Evolutionary conservation across 2,888 invertebrate genomes (phyloP).

Genomic region (Lapara coniferarum): DNA sequence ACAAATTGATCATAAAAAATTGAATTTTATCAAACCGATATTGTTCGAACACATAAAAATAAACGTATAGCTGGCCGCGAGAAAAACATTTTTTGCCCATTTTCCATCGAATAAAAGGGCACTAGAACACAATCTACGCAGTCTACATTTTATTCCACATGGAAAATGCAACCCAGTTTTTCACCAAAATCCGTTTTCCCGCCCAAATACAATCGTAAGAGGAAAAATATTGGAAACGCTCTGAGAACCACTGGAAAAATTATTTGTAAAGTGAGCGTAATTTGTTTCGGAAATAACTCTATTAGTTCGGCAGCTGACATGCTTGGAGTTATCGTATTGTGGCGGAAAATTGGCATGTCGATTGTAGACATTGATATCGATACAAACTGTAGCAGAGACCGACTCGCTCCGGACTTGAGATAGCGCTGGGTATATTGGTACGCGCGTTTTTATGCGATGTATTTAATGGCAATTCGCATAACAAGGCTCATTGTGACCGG

Average conservation of each 20-base stretch:
- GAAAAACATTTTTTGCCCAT: not conserved
- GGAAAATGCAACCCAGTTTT: constrained; percentile 18
- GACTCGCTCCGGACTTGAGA: not conserved
- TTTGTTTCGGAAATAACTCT: constrained; percentile 24
- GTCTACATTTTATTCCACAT: constrained; percentile 11
- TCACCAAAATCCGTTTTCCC: constrained; percentile 7
- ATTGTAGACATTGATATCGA: constrained; percentile 13
- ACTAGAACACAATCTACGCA: not conserved
- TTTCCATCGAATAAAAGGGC: constrained; percentile 13
- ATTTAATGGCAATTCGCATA: too few species aligned
- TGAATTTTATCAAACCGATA: too few species aligned
- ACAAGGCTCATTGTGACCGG: too few species aligned
- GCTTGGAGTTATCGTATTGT: constrained; percentile 17
- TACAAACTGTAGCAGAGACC: constrained; percentile 2
- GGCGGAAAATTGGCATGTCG: constrained; percentile 15
- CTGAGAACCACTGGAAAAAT: constrained; percentile 16
- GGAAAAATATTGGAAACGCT: constrained; percentile 14
- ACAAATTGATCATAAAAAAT: too few species aligned
- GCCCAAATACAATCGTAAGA: constrained; percentile 3
- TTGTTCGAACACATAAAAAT: not conserved
- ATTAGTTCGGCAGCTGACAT: constrained; percentile 23
- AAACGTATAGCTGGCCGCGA: not conserved
- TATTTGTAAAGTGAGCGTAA: constrained; percentile 20
- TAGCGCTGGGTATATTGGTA: not conserved
- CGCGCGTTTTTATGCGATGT: too few species aligned